These are phyloP conservation scores for Miichthys miiuy DNA, from an alignment of 2,797 vertebrate species.

Conservation along the genomic window DNA sequence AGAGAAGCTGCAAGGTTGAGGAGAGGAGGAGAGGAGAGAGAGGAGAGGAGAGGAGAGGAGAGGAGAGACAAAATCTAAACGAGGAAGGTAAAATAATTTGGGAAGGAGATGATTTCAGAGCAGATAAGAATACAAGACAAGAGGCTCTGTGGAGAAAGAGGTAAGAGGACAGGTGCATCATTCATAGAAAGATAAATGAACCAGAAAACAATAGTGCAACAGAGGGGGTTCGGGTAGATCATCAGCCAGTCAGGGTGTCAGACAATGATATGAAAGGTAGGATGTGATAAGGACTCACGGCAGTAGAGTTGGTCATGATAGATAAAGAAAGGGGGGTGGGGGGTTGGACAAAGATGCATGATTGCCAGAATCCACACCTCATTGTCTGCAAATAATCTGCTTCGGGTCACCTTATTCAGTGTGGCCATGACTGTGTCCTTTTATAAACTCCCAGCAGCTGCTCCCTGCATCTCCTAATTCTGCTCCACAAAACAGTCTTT, in stretches of 20 bases:
- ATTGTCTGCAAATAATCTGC: conserved; percentile 66
- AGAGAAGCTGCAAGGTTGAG: conserved; percentile 6
- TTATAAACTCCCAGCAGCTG: conserved; percentile 12
- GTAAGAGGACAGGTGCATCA: conserved; percentile 32
- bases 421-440: conserved; percentile 1
- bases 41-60: conserved; percentile 2
- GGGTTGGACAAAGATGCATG: conserved; percentile 23
- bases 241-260: conserved; percentile 43
- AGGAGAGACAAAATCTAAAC: conserved; percentile 2
- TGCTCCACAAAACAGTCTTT: conserved; percentile 2
- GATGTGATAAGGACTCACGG: conserved; percentile 43
- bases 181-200: conserved; percentile 46
- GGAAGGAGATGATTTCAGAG: conserved; percentile 22
- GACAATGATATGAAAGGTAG: conserved; percentile 27
- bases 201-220: conserved; percentile 27
- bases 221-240: conserved; percentile 12
- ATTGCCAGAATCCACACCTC: conserved; percentile 57
- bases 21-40: no score
- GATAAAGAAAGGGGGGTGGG: conserved; percentile 1
- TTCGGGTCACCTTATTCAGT: conserved; percentile 50
- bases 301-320: conserved; percentile 40
- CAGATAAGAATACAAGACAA: conserved; percentile 33
- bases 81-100: conserved; percentile 12
- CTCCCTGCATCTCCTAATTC: conserved; percentile 13
- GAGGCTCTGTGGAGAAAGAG: conserved; percentile 16